Percentiles rank a stretch among this genome's conserved stretches.
Conservation (phyloP, 2,797 vertebrate genomes). For the Dendrocincla fuliginosa region DNA sequence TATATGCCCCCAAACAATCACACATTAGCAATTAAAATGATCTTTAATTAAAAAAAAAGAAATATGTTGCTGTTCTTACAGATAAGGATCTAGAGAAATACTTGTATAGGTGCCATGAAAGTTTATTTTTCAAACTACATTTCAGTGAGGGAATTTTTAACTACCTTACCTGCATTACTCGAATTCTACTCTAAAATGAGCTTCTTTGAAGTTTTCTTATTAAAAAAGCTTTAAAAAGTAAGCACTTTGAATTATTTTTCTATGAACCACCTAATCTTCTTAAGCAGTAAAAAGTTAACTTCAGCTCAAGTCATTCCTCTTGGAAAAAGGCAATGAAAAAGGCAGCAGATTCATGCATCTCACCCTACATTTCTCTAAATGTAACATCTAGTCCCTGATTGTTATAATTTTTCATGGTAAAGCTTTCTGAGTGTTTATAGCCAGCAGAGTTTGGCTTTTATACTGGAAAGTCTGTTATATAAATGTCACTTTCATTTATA, state of each 20-base stretch:
- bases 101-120: slow-evolving; percentile 56
- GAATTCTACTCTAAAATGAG: slow-evolving; percentile 32
- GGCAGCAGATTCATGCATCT: background rate
- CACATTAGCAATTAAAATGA: slow-evolving; percentile 67
- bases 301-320: background rate
- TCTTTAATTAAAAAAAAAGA: slow-evolving; percentile 68
- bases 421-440: slow-evolving; percentile 22
- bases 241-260: slow-evolving; percentile 55
- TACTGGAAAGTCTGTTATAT: slow-evolving; percentile 30
- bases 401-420: slow-evolving; percentile 29
- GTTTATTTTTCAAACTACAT: slow-evolving; percentile 50
- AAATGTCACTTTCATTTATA: slow-evolving; percentile 42
- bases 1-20: slow-evolving; percentile 53
- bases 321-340: background rate
- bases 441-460: slow-evolving; percentile 35
- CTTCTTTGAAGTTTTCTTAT: slow-evolving; percentile 65
- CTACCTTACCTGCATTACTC: slow-evolving; percentile 23
- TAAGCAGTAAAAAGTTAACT: slow-evolving; percentile 46
- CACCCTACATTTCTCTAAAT: background rate
- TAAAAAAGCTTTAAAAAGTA: slow-evolving; percentile 62
- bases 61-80: slow-evolving; percentile 49
- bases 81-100: slow-evolving; percentile 68
- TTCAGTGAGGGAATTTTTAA: slow-evolving; percentile 38
- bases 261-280: slow-evolving; percentile 39
- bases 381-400: background rate